phyloP scores from a whole-genome alignment of 2,113 vertebrate species.

The Otocyon megalotis region DNA sequence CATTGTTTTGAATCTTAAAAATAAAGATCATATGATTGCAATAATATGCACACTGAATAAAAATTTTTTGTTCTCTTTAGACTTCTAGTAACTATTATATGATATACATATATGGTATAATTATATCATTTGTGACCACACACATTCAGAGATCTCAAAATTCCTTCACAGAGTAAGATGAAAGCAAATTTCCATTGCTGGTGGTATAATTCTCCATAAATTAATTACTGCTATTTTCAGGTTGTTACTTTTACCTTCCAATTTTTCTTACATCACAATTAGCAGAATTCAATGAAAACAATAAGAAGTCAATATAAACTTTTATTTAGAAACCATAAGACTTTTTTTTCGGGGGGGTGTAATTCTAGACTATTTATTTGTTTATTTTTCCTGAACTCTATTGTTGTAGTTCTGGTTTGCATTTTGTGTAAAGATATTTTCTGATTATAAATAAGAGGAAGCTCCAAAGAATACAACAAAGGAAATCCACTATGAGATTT shows the following conservation, averaged over 20 bases:
- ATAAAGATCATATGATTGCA: not conserved
- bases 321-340: not conserved
- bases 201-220: not conserved
- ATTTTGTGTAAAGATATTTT: slow-evolving; percentile 3
- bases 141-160: slow-evolving; percentile 45
- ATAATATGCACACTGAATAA: not conserved
- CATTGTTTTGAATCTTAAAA: slow-evolving; percentile 39
- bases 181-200: not conserved
- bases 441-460: not conserved
- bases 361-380: slow-evolving; percentile 4
- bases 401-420: not conserved
- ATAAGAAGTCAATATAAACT: not conserved
- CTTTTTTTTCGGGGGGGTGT: not conserved
- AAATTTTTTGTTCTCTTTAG: not conserved
- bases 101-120: not conserved
- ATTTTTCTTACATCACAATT: not conserved
- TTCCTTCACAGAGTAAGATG: not conserved
- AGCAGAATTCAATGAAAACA: slow-evolving; percentile 17
- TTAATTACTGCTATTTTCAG: not conserved
- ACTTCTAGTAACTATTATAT: not conserved
- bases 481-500: not conserved
- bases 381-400: not conserved
- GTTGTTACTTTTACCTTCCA: not conserved
- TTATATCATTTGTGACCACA: slow-evolving; percentile 7
- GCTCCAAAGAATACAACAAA: not conserved